Percentiles rank a stretch among this genome's conserved stretches.
Evolutionary conservation across 2,797 vertebrate species (phyloP).

Genomic region (Fratercula arctica): DNA sequence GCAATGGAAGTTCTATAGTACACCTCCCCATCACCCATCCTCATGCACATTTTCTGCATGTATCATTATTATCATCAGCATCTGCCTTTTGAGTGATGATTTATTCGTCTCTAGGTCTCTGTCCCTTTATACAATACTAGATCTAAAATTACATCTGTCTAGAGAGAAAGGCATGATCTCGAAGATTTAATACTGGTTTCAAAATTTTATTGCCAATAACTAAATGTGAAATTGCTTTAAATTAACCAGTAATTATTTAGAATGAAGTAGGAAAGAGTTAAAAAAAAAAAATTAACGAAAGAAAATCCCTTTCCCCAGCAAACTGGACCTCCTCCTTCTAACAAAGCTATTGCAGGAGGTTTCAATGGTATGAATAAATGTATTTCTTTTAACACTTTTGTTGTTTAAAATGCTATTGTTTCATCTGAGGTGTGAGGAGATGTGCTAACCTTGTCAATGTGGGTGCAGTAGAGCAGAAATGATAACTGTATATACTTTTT

Average conservation of each 20-base stretch:
- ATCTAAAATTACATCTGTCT: constrained; percentile 12
- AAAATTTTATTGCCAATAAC: neutral
- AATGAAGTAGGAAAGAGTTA: constrained; percentile 29
- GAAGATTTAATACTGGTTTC: neutral
- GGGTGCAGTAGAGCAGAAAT: constrained; percentile 87
- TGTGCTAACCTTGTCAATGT: constrained; percentile 88
- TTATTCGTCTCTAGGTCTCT: constrained; percentile 26
- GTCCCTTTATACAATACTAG: neutral
- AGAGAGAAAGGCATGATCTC: neutral
- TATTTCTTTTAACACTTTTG: constrained; percentile 72
- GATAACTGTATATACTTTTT: constrained; percentile 80
- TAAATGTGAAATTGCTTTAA: neutral
- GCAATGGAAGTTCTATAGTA: neutral
- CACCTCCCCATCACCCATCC: neutral
- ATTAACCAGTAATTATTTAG: constrained; percentile 39
- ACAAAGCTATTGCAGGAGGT: constrained; percentile 42
- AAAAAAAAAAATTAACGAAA: neutral
- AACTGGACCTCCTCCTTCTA: constrained; percentile 13
- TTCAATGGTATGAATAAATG: constrained; percentile 69
- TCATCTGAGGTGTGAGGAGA: constrained; percentile 79
- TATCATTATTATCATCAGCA: constrained; percentile 9
- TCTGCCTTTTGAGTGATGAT: constrained; percentile 28
- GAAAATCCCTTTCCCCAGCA: neutral
- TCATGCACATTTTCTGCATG: neutral
- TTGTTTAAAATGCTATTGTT: constrained; percentile 76